Evolutionary conservation across 2,888 invertebrate species (phyloP), one percentile per base, ranked within the genome.

Genomic region (Euplagia quadripunctaria): DNA sequence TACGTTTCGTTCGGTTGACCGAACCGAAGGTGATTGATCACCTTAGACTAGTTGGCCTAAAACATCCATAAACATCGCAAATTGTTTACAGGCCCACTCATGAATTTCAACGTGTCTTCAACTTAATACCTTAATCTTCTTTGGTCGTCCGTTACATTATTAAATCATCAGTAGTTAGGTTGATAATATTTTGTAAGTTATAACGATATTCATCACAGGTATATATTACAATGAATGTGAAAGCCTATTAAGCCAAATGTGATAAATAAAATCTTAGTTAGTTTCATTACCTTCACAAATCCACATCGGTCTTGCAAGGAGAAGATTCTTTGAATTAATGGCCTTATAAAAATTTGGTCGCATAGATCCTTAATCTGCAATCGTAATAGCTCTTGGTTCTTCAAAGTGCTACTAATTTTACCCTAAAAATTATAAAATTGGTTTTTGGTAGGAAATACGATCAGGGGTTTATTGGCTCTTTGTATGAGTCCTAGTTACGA

Each of bases 331-430:
- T 67, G 42, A 4, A 81, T 3, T 9, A 82, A 0, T 1, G 84
- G 65, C 42, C 20, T 64, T 6, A 79, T 11, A 12, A 82, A 78
- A 4, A 75, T 42, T 16, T 82, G 84, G 3, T 80, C 67, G 52
- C 83, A 83, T 14, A 80, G 0, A 46, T 84, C 79, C 49, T 70
- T 82, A 9, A 76, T 0, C 14, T 77, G 66, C 4, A 82, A 0
- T 58, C 73, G 70, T 9, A 83, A 4, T 17, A 83, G 43, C 0
- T 64, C 42, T 42, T 75, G 71, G 17, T 68, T 46, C 16, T 84
- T 75, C 0, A 82, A 0, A 3, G 31, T 68, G 16, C 82, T 82
- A 0, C 51, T 43, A 9, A 80, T 49, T 72, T 75, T 84, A 7
- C 73, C 84, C 83, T 83, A 70, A 16, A 82, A 78, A 52, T 64